Base-by-base conservation (phyloP, 1,140 invertebrate species). In the Probaryconus sp. region DNA sequence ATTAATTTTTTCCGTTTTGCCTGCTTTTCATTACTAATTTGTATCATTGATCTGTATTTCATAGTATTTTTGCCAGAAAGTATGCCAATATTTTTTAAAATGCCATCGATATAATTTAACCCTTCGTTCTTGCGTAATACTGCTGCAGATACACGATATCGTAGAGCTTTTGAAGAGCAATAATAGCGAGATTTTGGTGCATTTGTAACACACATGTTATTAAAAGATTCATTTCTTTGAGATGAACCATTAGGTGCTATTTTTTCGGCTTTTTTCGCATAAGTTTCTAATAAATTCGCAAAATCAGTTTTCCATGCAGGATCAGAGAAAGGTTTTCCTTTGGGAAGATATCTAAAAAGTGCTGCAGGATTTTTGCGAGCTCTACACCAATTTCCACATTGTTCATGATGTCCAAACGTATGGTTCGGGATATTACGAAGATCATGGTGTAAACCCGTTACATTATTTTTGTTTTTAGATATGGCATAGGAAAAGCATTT, bases 201-300 rank as follows among this genome's bases (percentile, higher is more conserved):
- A 16, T 30, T 21, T 5, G 28, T 53, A 10, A 18, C 38, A 20
- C 60, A 43, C 11, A 56, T 65, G 26, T 76, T 30, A 38, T 71
- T 70, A 17, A 71, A 55, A 2, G 38, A 56, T 38, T 76, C 67
- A 21, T 67, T 76, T 6, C 30, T 3, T 37, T 76, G 65, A 24
- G 38, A 55, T 4, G 65, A 64, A 26, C 30, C 63, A 10, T 38
- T 47, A 40, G 50, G 21, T 14, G 56, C 18, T 50, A 70, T 51
- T 14, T 64, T 50, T 6, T 53, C 4, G 5, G 50, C 48, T 40
- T 74, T 75, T 17, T 45, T 4, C n/a, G 37, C 37, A n/a, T 55
- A 64, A 11, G 26, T 37, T 9, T 47, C 14, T 2, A 75, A 50
- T 13, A 51, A 35, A 45, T 18, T 24, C 24, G 47, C n/a, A 3